These are phyloP conservation scores for Heterochromis multidens DNA, from an alignment of 2,113 vertebrate genomes.

Conservation along the genomic window DNA sequence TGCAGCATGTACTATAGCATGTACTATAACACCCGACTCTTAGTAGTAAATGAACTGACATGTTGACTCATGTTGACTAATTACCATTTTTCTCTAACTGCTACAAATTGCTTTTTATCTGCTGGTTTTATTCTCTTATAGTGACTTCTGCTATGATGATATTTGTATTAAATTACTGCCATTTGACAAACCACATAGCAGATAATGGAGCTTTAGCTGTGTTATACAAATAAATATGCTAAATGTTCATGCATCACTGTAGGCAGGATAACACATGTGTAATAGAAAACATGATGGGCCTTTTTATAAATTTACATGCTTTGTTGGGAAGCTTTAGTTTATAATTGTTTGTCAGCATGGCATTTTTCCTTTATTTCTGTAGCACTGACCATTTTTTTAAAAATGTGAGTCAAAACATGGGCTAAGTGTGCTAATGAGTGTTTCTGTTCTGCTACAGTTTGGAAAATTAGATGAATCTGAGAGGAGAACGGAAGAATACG, in stretches of 20 bases:
- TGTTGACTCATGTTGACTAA: not conserved
- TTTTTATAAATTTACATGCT: not conserved
- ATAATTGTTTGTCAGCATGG: rapidly evolving
- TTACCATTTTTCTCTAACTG: not conserved
- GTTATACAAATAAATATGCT: not conserved
- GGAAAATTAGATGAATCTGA: slow-evolving; percentile 89
- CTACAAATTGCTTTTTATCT: not conserved
- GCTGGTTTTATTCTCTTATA: not conserved
- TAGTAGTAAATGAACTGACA: not conserved
- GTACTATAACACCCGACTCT: not conserved
- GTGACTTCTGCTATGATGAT: not conserved
- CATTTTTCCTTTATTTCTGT: not conserved
- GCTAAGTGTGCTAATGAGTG: not conserved
- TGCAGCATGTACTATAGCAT: not conserved
- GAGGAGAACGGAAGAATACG: slow-evolving; percentile 90
- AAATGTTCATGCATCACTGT: not conserved
- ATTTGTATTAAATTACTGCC: not conserved
- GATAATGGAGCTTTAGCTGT: not conserved
- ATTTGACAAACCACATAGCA: not conserved
- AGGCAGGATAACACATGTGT: not conserved
- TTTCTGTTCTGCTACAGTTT: slow-evolving; percentile 76
- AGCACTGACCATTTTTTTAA: not conserved
- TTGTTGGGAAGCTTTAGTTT: not conserved
- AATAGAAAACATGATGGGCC: not conserved
- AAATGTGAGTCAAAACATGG: not conserved